Base-by-base conservation (phyloP, 2,888 invertebrate genomes). In the Ophion obscuratus region DNA sequence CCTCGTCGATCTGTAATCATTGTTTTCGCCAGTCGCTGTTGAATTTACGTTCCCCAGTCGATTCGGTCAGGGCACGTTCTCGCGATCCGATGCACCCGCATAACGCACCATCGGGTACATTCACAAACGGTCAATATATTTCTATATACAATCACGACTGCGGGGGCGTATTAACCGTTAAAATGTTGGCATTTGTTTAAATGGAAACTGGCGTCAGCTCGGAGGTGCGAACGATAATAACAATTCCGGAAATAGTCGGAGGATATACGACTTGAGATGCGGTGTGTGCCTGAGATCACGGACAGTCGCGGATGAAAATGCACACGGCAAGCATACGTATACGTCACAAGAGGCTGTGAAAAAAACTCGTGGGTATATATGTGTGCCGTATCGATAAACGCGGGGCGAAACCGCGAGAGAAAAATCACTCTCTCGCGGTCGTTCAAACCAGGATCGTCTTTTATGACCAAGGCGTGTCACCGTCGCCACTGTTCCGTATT, bases 391-490 rank as follows among this genome's bases (percentile, higher is more conserved):
- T 67, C 68, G 75, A 81, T 75, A 75, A 77, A 81, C 64, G 61
- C 24, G 81, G 67, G 27, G 24, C 11, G 44, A 27, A 31, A 75
- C 40, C 20, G 68, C 62, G 20, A 81, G 67, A 53, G 67, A 53
- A 61, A 78, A 71, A 83, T 57, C 53, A 59, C 17, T n/a, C 24
- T 83, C 77, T 64, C 68, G 78, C 47, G 64, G 59, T 81, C 77
- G 57, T 67, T 77, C 84, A 64, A 66, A 44, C 86, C 85, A 81
- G 86, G 87, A 82, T 88, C 88, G 90, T 88, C 91, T 88, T 92
- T 93, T 92, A 93, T 89, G 91, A 89, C 80, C 90, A 90, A 92
- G 91, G 90, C 92, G 92, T 92, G 92, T 92, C 92, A 90, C 89
- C 81, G 84, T 84, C 89, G 88, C 88, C 90, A 90, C 89, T 87